Conservation (phyloP, 2,888 invertebrate genomes). For the Drymonia ruficornis region DNA sequence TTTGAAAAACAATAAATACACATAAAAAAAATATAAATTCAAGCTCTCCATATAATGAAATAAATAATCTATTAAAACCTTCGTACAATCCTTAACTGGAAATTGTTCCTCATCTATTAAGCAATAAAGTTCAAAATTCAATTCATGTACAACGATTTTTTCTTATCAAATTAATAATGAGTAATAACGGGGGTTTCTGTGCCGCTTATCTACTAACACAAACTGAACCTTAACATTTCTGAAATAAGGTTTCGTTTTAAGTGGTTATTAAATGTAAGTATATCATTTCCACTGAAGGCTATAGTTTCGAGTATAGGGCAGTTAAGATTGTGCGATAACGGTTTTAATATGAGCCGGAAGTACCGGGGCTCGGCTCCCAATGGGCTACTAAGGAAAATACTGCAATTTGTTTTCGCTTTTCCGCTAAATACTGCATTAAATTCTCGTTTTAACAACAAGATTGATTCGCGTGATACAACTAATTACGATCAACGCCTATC, state of each 20-base stretch:
- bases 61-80: too few relatives aligned
- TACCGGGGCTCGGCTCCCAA: slow-evolving; percentile 57
- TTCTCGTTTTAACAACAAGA: neutral
- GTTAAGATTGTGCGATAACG: slow-evolving; percentile 81
- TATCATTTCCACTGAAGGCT: slow-evolving; percentile 76
- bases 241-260: slow-evolving; percentile 53
- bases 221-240: slow-evolving; percentile 40
- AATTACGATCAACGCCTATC: neutral
- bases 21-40: neutral
- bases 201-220: slow-evolving; percentile 18
- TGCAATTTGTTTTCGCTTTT: slow-evolving; percentile 66
- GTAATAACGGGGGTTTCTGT: slow-evolving; percentile 64
- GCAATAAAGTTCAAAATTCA: slow-evolving; percentile 51
- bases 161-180: slow-evolving; percentile 81
- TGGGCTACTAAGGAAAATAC: slow-evolving; percentile 65
- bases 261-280: slow-evolving; percentile 55
- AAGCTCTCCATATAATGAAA: neutral
- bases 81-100: slow-evolving; percentile 19
- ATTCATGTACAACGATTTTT: slow-evolving; percentile 62
- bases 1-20: too few relatives aligned
- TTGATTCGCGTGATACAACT: neutral
- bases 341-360: slow-evolving; percentile 83
- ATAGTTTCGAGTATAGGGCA: slow-evolving; percentile 79
- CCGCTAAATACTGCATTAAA: slow-evolving; percentile 32
- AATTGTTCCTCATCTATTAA: slow-evolving; percentile 28